phyloP scores from a whole-genome alignment of 2,113 vertebrate genomes.

The Agapornis roseicollis region DNA sequence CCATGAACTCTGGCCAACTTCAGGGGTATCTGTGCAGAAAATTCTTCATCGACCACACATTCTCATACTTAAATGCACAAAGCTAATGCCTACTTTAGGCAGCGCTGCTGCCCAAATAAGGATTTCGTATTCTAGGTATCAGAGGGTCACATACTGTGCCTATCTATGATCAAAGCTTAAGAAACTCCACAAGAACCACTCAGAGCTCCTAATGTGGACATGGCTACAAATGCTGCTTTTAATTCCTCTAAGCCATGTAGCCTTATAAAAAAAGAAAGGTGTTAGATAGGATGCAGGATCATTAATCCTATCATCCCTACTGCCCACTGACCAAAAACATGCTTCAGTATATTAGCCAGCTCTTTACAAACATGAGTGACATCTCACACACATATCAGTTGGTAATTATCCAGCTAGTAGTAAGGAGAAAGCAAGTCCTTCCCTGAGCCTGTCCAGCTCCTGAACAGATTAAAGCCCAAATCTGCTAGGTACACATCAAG shows the following conservation, averaged over 20 bases:
- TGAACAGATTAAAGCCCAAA: neutral
- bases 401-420: neutral
- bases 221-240: neutral
- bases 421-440: neutral
- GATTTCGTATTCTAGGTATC: neutral
- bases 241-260: neutral
- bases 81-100: neutral
- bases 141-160: fast-evolving
- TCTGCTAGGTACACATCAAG: neutral
- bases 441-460: neutral
- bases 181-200: neutral
- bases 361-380: neutral
- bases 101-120: neutral
- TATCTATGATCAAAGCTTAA: neutral
- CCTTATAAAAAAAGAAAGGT: neutral
- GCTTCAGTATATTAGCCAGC: neutral
- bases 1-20: neutral
- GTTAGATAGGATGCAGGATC: neutral
- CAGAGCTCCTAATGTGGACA: neutral
- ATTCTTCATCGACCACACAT: neutral
- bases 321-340: neutral
- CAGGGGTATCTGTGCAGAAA: neutral
- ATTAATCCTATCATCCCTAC: constrained; percentile 16
- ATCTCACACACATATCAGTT: neutral
- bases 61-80: neutral